Evolutionary conservation across 2,797 vertebrate genomes (phyloP).

Genomic region (Mormyrus proboscirostris): DNA sequence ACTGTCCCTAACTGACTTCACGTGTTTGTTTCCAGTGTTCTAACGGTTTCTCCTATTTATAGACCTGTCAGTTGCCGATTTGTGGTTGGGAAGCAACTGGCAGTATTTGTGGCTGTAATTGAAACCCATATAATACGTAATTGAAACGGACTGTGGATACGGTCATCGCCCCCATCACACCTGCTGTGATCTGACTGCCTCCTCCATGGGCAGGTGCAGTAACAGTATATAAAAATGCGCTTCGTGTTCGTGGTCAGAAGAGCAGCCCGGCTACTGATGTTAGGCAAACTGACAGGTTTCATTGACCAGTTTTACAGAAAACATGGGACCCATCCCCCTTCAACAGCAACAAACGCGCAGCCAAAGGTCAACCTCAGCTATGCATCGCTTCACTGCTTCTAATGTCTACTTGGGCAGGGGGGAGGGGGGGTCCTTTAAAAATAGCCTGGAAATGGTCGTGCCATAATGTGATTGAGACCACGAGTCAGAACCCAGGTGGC

Average conservation of each 20-base stretch:
- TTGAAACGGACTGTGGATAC: not conserved
- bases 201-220: not conserved
- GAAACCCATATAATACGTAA: slow-evolving; percentile 1
- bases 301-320: not conserved
- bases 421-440: not conserved
- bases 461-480: not conserved
- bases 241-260: not conserved
- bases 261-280: not conserved
- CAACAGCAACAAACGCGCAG: not conserved
- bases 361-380: not conserved
- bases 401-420: not conserved
- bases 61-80: slow-evolving; percentile 18
- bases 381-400: not conserved
- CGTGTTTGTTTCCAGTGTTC: slow-evolving; percentile 32
- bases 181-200: not conserved
- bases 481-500: not conserved
- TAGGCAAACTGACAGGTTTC: not conserved
- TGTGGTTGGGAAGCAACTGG: slow-evolving; percentile 17
- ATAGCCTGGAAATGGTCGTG: not conserved
- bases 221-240: not conserved
- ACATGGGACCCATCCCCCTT: not conserved
- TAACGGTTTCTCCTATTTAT: slow-evolving; percentile 32
- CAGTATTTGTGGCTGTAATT: slow-evolving; percentile 19
- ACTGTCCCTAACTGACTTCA: slow-evolving; percentile 26
- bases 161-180: not conserved